Evolutionary conservation across 2,113 vertebrate genomes (phyloP), one percentile per base, ranked within the genome.

Genomic region (Mugil cephalus): DNA sequence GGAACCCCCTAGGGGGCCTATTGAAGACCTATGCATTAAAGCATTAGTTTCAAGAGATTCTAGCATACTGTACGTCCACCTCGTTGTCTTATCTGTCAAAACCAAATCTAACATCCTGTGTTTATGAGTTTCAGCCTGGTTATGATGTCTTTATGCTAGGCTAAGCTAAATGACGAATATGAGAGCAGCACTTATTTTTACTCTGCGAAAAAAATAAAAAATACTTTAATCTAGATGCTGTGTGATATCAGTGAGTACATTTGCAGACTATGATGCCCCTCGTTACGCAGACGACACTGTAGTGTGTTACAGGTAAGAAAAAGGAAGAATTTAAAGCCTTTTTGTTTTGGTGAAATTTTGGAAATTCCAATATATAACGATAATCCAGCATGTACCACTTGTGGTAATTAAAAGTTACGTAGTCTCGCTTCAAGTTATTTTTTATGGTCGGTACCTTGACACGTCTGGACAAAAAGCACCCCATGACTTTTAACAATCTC

Each of bases 381-480:
- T 39, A 42, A 14, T 65, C 24, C 24, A 70, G 30, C 13, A 63
- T 8, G 54, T 46, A 59, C n/a, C 30, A 53, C 46, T 43, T n/a
- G 38, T 47, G 30, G 43, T 52, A 61, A 71, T 17, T 56, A 66
- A 83, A 75, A 59, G 60, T 59, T 77, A 48, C 51, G 35, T 50
- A 70, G 71, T 83, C 78, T 80, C 12, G 40, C 61, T 39, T 66
- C 61, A 52, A 62, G 59, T 67, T 14, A 67, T 56, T 64, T n/a
- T 51, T 50, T 59, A 70, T 74, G 21, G 55, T 69, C 21, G 63
- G 64, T 71, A 72, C 40, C 68, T 69, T 87, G 79, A 76, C 78
- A 69, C 66, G 70, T 75, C 63, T 67, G 83, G 74, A 81, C 64
- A 84, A 87, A 89, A 83, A 88, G 86, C 83, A 83, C 80, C 75